These are phyloP conservation scores for Eulemur mongoz DNA, from an alignment of 2,797 vertebrate species.

Conservation along the genomic window DNA sequence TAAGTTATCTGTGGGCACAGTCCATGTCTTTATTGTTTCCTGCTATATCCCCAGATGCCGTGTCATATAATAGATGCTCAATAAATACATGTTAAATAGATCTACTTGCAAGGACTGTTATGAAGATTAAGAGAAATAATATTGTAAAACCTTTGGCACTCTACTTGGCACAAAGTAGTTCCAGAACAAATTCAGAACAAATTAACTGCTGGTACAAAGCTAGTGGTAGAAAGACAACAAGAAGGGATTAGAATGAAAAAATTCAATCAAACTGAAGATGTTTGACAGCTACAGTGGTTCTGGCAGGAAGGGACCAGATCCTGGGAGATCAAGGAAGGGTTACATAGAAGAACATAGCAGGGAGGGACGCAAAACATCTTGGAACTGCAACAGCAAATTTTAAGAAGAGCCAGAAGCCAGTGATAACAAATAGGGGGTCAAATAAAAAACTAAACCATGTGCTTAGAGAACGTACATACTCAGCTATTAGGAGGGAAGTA, in stretches of 20 bases:
- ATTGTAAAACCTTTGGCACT: background rate
- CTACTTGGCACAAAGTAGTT: background rate
- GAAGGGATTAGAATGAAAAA: background rate
- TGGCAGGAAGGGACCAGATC: background rate
- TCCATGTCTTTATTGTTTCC: background rate
- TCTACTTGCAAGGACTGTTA: background rate
- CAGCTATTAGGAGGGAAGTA: background rate
- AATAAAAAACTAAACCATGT: background rate
- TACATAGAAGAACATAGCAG: background rate
- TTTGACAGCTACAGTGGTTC: background rate
- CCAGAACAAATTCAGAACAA: background rate
- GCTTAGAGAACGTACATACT: background rate
- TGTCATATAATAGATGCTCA: background rate
- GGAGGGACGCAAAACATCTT: background rate
- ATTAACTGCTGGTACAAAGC: background rate
- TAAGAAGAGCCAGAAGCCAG: background rate
- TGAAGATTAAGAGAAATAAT: background rate
- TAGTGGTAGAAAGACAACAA: background rate
- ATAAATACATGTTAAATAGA: background rate
- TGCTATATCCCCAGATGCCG: background rate
- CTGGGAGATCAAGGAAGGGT: background rate
- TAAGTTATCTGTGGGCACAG: background rate
- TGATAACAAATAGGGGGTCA: background rate
- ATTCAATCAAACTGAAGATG: background rate
- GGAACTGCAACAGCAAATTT: background rate